These are phyloP conservation scores for Thalassophryne amazonica DNA, from an alignment of 2,797 vertebrate species.

Conservation along the genomic window DNA sequence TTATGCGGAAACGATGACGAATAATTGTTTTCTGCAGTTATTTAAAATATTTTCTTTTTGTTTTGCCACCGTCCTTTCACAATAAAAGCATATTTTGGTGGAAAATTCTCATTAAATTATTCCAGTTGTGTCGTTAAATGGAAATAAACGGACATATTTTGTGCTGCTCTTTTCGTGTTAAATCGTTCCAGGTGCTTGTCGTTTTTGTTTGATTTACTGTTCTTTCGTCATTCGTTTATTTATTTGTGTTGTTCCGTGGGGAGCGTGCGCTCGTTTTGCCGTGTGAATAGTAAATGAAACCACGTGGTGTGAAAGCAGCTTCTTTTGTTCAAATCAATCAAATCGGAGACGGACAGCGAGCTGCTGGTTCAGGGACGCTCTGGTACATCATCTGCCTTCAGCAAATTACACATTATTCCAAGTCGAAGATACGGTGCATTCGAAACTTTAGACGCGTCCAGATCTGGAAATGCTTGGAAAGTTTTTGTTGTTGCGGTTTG, in stretches of 20 bases:
- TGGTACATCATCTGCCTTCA: constrained; percentile 51
- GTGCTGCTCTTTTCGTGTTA: too few relatives aligned
- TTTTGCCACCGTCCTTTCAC: too few relatives aligned
- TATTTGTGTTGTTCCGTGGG: background rate
- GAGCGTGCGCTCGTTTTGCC: constrained; percentile 40
- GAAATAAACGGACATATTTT: too few relatives aligned
- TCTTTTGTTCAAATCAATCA: constrained; percentile 96
- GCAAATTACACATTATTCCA: background rate
- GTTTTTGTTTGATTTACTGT: too few relatives aligned
- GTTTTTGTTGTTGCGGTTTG: constrained; percentile 51
- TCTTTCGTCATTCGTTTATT: too few relatives aligned
- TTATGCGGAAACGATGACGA: too few relatives aligned
- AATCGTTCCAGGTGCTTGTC: too few relatives aligned
- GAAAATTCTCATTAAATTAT: too few relatives aligned
- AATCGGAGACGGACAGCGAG: constrained; percentile 79
- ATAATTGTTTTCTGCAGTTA: too few relatives aligned
- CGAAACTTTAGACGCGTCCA: background rate
- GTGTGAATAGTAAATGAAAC: constrained; percentile 64
- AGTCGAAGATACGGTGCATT: background rate
- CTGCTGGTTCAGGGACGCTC: constrained; percentile 78
- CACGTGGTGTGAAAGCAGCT: constrained; percentile 89
- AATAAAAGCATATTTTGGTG: too few relatives aligned
- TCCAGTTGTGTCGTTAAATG: too few relatives aligned
- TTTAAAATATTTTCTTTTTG: too few relatives aligned
- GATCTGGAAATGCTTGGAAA: constrained; percentile 34